Conservation (phyloP, 2,888 invertebrate genomes). For the Sinelater perroti region DNA sequence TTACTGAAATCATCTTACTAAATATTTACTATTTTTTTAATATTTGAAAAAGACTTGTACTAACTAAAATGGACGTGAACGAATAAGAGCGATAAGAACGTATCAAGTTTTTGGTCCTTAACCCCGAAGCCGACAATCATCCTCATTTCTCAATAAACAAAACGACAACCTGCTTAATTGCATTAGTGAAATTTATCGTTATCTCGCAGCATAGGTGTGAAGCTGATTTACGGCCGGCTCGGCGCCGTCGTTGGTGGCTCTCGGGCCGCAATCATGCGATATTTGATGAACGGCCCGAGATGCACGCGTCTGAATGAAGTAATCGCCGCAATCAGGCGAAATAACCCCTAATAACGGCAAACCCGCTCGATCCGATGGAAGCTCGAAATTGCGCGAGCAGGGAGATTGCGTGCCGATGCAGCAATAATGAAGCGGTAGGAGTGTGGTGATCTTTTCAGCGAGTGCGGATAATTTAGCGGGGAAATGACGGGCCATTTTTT, state of each 20-base stretch:
- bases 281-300: conserved; percentile 13
- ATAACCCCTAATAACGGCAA: conserved; percentile 12
- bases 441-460: conserved; percentile 2
- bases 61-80: too few relatives aligned
- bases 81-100: too few relatives aligned
- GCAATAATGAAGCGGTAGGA: conserved; percentile 11
- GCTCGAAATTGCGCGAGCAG: conserved; percentile 8
- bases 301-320: conserved; percentile 20
- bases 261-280: conserved; percentile 13
- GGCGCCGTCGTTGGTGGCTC: conserved; percentile 14
- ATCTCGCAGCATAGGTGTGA: conserved; percentile 17
- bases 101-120: too few relatives aligned
- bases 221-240: conserved; percentile 9
- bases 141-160: too few relatives aligned
- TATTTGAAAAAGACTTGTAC: too few relatives aligned
- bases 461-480: conserved; percentile 13
- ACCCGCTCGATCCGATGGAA: neutral
- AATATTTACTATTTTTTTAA: too few relatives aligned
- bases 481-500: conserved; percentile 11
- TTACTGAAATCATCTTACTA: too few relatives aligned
- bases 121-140: too few relatives aligned
- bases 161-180: too few relatives aligned
- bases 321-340: conserved; percentile 16
- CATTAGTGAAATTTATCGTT: conserved; percentile 10
- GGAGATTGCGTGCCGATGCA: conserved; percentile 12